Evolutionary conservation across 2,888 invertebrate species (phyloP).

Genomic region (Chloromyia formosa): DNA sequence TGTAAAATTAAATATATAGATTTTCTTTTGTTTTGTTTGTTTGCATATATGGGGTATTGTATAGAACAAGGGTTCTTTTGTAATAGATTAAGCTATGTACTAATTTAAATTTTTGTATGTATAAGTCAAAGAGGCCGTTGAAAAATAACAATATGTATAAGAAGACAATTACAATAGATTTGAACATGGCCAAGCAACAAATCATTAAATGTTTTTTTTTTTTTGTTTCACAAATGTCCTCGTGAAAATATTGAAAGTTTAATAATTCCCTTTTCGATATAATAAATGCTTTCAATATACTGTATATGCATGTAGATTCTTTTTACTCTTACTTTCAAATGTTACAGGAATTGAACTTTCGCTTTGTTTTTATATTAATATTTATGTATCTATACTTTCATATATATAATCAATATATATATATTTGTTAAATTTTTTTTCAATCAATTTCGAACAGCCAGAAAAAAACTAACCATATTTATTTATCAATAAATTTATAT

Average conservation of each 20-base stretch:
- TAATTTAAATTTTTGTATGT: not conserved
- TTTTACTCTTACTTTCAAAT: not conserved
- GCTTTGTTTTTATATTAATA: conserved; percentile 7
- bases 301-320: not conserved
- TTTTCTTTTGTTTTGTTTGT: no score
- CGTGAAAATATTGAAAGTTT: not conserved
- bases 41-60: no score
- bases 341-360: conserved; percentile 8
- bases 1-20: no score
- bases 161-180: not conserved
- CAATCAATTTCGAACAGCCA: conserved; percentile 22
- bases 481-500: conserved; percentile 25
- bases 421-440: conserved; percentile 23
- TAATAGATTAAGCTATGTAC: no score
- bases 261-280: not conserved
- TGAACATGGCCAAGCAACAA: conserved; percentile 5
- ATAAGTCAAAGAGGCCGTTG: conserved; percentile 3
- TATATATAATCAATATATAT: not conserved
- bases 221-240: not conserved
- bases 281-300: not conserved
- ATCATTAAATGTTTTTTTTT: not conserved
- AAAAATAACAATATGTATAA: conserved; percentile 4
- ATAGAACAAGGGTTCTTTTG: no score
- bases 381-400: conserved; percentile 1
- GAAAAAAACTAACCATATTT: conserved; percentile 25